phyloP scores from a whole-genome alignment of 2,797 vertebrate species.

The Oryzias dopingdopingensis region DNA sequence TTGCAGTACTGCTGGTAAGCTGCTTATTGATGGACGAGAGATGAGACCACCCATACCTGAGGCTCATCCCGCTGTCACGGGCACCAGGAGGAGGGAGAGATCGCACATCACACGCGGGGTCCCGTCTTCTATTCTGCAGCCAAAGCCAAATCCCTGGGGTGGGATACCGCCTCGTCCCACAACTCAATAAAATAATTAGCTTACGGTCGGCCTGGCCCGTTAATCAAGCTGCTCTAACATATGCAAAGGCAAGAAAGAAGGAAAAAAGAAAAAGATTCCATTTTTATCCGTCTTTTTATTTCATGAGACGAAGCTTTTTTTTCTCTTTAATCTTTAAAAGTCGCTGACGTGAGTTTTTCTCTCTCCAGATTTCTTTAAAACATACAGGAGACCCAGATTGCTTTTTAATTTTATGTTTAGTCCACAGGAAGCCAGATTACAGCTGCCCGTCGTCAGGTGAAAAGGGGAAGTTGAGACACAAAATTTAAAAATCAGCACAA shows the following conservation, averaged over 20 bases:
- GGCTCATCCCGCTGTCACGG: conserved; percentile 77
- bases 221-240: conserved; percentile 81
- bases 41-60: conserved; percentile 84
- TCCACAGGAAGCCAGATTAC: conserved; percentile 81
- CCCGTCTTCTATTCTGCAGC: conserved; percentile 68
- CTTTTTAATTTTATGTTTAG: conserved; percentile 85
- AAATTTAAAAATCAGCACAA: conserved; percentile 75
- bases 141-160: conserved; percentile 79
- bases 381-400: conserved; percentile 71
- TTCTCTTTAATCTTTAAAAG: conserved; percentile 70
- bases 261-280: conserved; percentile 52
- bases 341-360: conserved; percentile 72
- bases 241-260: conserved; percentile 67
- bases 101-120: conserved; percentile 62
- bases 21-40: conserved; percentile 82
- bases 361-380: conserved; percentile 66
- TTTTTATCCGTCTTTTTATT: conserved; percentile 70
- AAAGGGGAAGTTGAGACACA: conserved; percentile 37
- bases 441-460: conserved; percentile 46
- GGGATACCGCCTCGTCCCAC: conserved; percentile 74
- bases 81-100: conserved; percentile 63
- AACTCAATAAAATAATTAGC: conserved; percentile 86
- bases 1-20: conserved; percentile 79
- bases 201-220: conserved; percentile 71
- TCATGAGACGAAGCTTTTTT: conserved; percentile 65